These are phyloP conservation scores for Petaurus breviceps DNA, from an alignment of 2,113 vertebrate genomes.

Conservation along the genomic window DNA sequence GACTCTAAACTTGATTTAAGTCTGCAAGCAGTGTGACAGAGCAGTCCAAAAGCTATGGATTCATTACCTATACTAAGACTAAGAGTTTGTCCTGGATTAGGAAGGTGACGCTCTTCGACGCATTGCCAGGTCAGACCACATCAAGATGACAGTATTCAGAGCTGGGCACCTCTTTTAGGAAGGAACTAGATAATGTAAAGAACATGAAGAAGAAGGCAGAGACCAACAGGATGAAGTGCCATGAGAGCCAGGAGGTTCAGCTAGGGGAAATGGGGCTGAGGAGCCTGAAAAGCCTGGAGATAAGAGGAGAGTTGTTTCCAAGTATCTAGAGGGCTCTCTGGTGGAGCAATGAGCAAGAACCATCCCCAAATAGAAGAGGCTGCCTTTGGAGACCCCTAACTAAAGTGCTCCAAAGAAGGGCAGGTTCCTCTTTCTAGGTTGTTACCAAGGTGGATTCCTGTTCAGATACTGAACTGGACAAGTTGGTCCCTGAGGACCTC, in stretches of 20 bases:
- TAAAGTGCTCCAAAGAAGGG: not conserved
- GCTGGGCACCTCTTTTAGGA: not conserved
- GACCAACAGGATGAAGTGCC: too few relatives aligned
- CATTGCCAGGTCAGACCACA: not conserved
- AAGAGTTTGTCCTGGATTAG: not conserved
- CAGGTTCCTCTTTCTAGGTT: not conserved
- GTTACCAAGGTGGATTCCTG: not conserved
- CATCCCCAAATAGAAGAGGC: too few relatives aligned
- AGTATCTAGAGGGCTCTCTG: too few relatives aligned
- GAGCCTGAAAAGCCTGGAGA: too few relatives aligned
- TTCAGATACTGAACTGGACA: not conserved
- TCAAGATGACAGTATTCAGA: not conserved
- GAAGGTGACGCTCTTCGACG: not conserved
- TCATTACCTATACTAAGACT: too few relatives aligned
- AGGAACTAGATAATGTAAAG: not conserved
- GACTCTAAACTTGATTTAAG: not conserved
- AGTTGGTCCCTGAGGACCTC: not conserved
- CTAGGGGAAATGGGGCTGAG: too few relatives aligned
- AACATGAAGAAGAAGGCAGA: not conserved
- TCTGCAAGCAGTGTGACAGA: not conserved
- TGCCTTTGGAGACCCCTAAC: not conserved
- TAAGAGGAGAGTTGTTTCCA: too few relatives aligned
- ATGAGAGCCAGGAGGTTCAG: not conserved
- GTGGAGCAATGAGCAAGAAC: too few relatives aligned
- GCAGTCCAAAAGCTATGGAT: not conserved